These are phyloP conservation scores for Nymphalis urticae DNA, from an alignment of 2,888 invertebrate genomes.

Conservation along the genomic window DNA sequence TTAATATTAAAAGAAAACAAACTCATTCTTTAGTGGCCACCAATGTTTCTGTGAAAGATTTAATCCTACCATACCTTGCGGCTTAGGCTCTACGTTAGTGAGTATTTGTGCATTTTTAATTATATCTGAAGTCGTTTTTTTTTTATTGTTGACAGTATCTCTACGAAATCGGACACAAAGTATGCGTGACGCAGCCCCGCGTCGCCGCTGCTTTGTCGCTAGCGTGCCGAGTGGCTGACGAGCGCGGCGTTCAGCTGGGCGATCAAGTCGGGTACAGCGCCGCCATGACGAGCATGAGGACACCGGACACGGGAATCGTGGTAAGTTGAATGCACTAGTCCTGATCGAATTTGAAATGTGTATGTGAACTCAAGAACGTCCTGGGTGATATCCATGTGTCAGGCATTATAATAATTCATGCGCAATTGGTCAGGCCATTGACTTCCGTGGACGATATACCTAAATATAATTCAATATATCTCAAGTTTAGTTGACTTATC, in stretches of 20 bases:
- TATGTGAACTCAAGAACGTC: not conserved
- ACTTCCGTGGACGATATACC: no score
- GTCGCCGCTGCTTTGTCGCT: constrained; percentile 94
- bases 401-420: no score
- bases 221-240: constrained; percentile 93
- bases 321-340: constrained; percentile 60
- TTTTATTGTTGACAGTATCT: constrained; percentile 85
- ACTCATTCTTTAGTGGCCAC: no score
- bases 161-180: constrained; percentile 88
- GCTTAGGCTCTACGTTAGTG: no score
- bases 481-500: no score
- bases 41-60: no score
- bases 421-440: no score
- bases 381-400: not conserved
- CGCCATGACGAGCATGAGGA: constrained; percentile 86
- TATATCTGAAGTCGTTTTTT: not conserved
- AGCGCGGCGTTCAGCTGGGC: constrained; percentile 89
- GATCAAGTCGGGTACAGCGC: constrained; percentile 92
- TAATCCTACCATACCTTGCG: no score
- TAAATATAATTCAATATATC: no score
- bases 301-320: constrained; percentile 86
- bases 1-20: no score
- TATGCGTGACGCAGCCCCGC: constrained; percentile 96
- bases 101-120: not conserved
- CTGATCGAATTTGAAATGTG: no score